Evolutionary conservation across 2,888 invertebrate genomes (phyloP).

Genomic region (Eupithecia abbreviata): DNA sequence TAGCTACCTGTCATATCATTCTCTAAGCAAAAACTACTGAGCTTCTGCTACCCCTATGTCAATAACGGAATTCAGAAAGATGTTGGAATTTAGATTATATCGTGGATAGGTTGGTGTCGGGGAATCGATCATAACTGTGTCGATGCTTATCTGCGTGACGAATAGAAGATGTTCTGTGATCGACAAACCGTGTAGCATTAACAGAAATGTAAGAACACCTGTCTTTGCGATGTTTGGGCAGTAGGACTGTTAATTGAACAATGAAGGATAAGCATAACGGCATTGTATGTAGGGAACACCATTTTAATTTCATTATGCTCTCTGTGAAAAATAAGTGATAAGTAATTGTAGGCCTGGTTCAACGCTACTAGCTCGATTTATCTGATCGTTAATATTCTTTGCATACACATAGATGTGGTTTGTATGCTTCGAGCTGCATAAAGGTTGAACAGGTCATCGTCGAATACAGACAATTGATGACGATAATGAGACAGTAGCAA

Average conservation of each 20-base stretch:
- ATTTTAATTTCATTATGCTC: no score
- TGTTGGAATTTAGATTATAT: neutral
- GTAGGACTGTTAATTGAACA: neutral
- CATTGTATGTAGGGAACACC: neutral
- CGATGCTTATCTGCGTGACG: slow-evolving; percentile 45
- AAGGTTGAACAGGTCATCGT: neutral
- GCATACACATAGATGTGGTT: neutral
- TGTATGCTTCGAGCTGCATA: neutral
- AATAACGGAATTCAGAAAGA: slow-evolving; percentile 9
- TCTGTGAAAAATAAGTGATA: neutral
- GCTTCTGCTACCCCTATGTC: slow-evolving; percentile 6
- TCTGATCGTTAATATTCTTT: neutral
- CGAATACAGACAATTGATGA: neutral
- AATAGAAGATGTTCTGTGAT: slow-evolving; percentile 39
- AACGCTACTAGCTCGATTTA: neutral
- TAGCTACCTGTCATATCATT: slow-evolving; percentile 3
- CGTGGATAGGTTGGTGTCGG: neutral
- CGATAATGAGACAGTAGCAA: neutral
- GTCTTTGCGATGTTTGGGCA: slow-evolving; percentile 3
- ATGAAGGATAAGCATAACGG: neutral
- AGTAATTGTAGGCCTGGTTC: neutral
- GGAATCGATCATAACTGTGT: slow-evolving; percentile 41
- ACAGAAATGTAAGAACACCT: slow-evolving; percentile 26
- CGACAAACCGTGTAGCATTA: slow-evolving; percentile 37
- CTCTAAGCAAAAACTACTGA: neutral